phyloP scores from a whole-genome alignment of 2,797 vertebrate species.

The Chiloscyllium punctatum region DNA sequence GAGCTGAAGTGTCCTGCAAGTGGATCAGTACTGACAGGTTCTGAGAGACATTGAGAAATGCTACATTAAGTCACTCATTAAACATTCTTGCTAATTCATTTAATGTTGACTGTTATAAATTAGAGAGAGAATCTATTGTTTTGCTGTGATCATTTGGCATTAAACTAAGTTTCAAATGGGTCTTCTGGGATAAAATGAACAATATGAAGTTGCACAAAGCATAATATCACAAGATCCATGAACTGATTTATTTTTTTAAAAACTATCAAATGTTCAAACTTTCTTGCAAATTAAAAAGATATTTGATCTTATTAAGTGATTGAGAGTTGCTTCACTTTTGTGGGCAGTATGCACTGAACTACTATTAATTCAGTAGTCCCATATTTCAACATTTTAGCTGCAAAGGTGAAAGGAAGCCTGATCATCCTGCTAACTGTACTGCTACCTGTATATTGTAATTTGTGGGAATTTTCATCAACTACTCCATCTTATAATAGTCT shows the following conservation, averaged over 20 bases:
- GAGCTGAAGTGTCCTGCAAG: too few species aligned
- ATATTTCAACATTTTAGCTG: not conserved
- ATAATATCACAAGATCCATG: not conserved
- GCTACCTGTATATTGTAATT: not conserved
- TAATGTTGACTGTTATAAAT: not conserved
- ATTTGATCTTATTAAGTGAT: not conserved
- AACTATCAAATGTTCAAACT: not conserved
- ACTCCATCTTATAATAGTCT: not conserved
- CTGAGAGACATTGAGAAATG: too few species aligned
- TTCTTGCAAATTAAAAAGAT: not conserved
- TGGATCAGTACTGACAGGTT: too few species aligned
- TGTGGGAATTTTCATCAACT: not conserved
- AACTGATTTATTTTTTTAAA: not conserved
- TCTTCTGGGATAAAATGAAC: not conserved
- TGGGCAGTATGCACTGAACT: not conserved
- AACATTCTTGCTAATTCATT: not conserved
- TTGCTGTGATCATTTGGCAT: not conserved
- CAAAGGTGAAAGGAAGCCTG: not conserved
- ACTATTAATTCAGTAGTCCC: not conserved
- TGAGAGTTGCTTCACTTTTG: not conserved
- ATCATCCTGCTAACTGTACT: not conserved
- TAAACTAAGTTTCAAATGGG: not conserved
- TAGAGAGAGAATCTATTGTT: not conserved
- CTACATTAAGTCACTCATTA: not conserved
- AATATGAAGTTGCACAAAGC: not conserved